Conservation (phyloP, 2,888 invertebrate genomes). For the Phyllotreta cruciferae region DNA sequence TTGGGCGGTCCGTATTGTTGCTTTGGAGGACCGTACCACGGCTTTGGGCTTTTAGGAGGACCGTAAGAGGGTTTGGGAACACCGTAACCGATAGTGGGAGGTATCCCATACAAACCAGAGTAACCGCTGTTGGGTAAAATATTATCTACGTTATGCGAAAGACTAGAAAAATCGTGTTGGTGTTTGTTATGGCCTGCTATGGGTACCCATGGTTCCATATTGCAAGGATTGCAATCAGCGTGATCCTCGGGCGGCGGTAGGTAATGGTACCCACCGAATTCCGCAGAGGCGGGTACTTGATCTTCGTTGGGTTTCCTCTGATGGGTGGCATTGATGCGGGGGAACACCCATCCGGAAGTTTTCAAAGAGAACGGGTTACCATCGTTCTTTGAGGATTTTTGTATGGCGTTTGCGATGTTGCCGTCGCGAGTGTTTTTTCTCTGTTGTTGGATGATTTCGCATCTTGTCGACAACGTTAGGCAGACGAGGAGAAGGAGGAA, state of each 20-base stretch:
- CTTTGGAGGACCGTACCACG: slow-evolving; percentile 29
- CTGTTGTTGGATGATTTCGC: slow-evolving; percentile 42
- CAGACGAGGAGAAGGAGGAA: slow-evolving; percentile 28
- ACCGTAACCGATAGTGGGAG: slow-evolving; percentile 20
- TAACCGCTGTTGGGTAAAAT: slow-evolving; percentile 24
- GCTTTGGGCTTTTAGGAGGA: slow-evolving; percentile 34
- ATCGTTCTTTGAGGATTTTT: not conserved
- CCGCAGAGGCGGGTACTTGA: slow-evolving; percentile 39
- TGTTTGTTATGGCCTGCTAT: slow-evolving; percentile 59
- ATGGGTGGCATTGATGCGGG: too few species aligned
- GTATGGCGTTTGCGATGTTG: not conserved
- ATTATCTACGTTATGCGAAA: slow-evolving; percentile 28
- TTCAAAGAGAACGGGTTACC: not conserved
- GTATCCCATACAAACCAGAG: slow-evolving; percentile 28
- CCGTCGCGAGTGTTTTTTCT: slow-evolving; percentile 45
- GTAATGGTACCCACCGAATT: slow-evolving; percentile 43
- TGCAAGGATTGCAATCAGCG: slow-evolving; percentile 77
- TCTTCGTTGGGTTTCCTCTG: slow-evolving; percentile 30
- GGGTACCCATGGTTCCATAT: slow-evolving; percentile 83
- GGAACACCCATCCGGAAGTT: not conserved
- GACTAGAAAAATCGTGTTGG: slow-evolving; percentile 44
- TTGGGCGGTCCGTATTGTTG: slow-evolving; percentile 47
- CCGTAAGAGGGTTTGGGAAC: slow-evolving; percentile 35
- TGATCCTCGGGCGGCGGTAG: slow-evolving; percentile 45
- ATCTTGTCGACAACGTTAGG: slow-evolving; percentile 30